Evolutionary conservation across 2,888 invertebrate species (phyloP), one percentile per base, ranked within the genome.

Genomic region (Apamea epomidion): DNA sequence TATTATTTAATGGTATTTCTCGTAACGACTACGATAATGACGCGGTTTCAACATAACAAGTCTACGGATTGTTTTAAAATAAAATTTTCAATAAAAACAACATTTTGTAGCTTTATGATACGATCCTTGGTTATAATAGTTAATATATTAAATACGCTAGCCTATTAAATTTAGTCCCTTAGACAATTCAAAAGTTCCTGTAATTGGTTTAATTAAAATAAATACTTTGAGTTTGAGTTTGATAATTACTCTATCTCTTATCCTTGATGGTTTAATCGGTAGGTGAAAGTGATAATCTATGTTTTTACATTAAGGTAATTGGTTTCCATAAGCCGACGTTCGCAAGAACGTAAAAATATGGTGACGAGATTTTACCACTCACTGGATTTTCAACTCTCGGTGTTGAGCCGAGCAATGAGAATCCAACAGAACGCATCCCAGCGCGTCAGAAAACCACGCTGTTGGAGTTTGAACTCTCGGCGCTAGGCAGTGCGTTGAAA

Each of bases 1-100:
- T 81, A 82, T 81, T 81, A 74, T 81, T 85, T 88, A 77, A 85
- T 79, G 70, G 78, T 69, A 77, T 81, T 87, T 62, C 68, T 51
- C 29, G 18, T 80, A 80, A 87, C 60, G 51, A 76, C 72, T 64
- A 37, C n/a, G 74, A 83, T 75, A 83, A 83, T 83, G 18, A 37
- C 32, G 32, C 7, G 25, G 54, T 81, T 83, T 51, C 4, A 54
- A 62, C 2, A 21, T 68, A 21, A 62, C 42, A 45, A 81, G 58
- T 60, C 48, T 51, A 5, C 29, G 45, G 42, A 8, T 18, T 45
- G 32, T 51, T 68, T 68, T 51, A n/a, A 60, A 51, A 68, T 83
- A 77, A 58, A 18, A 1, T 0, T 67, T 42, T 12, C 0, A 4
- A 21, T 48, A 8, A 45, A 64, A 67, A 29, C 10, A 6, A 2